phyloP scores from a whole-genome alignment of 1,140 invertebrate genomes.

The Melanaphis sacchari region DNA sequence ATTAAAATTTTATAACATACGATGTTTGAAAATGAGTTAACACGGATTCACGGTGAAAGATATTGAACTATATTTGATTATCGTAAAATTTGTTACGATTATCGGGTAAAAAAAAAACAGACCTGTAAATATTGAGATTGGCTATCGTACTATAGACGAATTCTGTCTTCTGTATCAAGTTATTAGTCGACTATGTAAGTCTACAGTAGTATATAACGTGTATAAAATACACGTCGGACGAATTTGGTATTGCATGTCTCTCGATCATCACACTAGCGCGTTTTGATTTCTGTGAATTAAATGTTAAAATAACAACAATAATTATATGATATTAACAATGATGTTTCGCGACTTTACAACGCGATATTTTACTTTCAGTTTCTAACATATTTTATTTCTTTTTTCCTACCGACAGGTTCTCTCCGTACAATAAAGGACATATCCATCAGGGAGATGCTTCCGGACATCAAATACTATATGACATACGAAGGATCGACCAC shows the following conservation, averaged over 20 bases:
- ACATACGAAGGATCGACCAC: conserved; percentile 99
- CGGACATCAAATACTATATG: conserved; percentile 89
- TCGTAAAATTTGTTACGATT: too few species aligned
- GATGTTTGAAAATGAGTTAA: too few species aligned
- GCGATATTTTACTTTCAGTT: background rate
- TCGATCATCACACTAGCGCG: background rate
- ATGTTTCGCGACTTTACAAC: background rate
- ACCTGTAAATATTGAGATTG: background rate
- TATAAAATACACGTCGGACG: too few species aligned
- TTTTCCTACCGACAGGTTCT: conserved; percentile 60
- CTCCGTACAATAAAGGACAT: conserved; percentile 81
- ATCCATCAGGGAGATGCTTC: conserved; percentile 82
- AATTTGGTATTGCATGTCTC: background rate
- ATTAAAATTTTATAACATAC: too few species aligned
- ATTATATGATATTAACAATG: background rate
- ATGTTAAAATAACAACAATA: background rate
- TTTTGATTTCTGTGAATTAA: background rate
- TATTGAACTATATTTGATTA: too few species aligned
- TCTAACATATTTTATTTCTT: background rate
- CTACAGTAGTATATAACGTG: background rate
- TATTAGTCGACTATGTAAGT: background rate
- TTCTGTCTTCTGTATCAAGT: background rate
- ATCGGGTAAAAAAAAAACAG: too few species aligned
- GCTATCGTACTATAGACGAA: too few species aligned
- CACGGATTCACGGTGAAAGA: too few species aligned